Base-by-base conservation (phyloP, 2,113 vertebrate species). In the Dromiciops gliroides region DNA sequence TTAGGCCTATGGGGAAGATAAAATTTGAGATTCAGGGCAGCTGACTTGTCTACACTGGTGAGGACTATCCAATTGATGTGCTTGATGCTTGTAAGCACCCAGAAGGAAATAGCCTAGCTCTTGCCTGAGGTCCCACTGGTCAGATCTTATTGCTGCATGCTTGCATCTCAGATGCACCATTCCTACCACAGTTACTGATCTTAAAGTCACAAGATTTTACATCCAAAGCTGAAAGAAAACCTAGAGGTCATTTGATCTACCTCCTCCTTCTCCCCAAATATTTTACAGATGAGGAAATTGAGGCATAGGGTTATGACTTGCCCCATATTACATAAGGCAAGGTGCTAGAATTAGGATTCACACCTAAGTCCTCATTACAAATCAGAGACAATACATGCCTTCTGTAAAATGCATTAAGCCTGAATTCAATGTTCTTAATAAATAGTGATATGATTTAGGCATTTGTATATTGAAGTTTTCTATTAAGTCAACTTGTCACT, bases 11-110 rank as follows among this genome's bases (percentile, higher is more conserved):
- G 98, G 96, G 95, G 96, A 94, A 98, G 95, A 97, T 95, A 91
- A 97, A 98, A 97, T 97, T 94, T 95, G 96, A 97, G 96, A 94
- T 97, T 97, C 97, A 97, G 97, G 93, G 94, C 92, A 75, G 22
- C 93, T 48, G 90, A 49, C 89, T 14, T 89, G 48, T 49, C 89
- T 49, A 49, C 10, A 28, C 25, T 90, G 26, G 11, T 44, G 7
- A 83, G 37, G n/a, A 8, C n/a, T 67, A 31, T 12, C 37, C 14
- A 83, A 83, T 16, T 90, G 3, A 48, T 90, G 24, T 31, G 6
- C 8, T 49, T 90, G 48, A 90, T 50, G 1, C 10, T 49, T 49
- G 25, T 49, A 90, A 90, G 47, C 1, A 50, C 47, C 89, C 47
- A 50, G 48, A 90, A 90, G 48, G 10, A 48, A 90, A 6, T 2